Evolutionary conservation across 2,888 invertebrate genomes (phyloP).

Genomic region (Cheilosia urbana): DNA sequence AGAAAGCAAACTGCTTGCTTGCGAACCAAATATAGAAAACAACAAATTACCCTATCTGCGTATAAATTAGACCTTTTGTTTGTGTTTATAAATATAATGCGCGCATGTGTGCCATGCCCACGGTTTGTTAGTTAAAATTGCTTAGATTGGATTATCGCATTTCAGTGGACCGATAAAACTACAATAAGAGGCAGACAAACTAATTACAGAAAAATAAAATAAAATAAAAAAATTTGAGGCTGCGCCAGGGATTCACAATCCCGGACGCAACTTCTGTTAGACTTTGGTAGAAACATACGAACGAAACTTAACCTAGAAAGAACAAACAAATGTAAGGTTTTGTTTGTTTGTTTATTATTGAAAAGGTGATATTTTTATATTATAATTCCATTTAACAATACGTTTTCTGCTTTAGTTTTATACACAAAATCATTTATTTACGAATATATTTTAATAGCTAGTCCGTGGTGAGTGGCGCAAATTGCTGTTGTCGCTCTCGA

Average conservation of each 20-base stretch:
- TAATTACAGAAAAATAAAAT: slow-evolving; percentile 49
- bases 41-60: slow-evolving; percentile 53
- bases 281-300: slow-evolving; percentile 62
- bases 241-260: slow-evolving; percentile 57
- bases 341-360: neutral
- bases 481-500: slow-evolving; percentile 48
- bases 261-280: slow-evolving; percentile 18
- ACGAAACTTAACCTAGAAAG: slow-evolving; percentile 53
- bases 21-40: slow-evolving; percentile 33
- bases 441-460: slow-evolving; percentile 46
- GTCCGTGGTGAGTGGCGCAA: slow-evolving; percentile 38
- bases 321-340: slow-evolving; percentile 19
- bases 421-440: slow-evolving; percentile 65
- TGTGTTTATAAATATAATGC: slow-evolving; percentile 22
- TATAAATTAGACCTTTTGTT: slow-evolving; percentile 56
- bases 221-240: slow-evolving; percentile 1
- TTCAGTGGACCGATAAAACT: slow-evolving; percentile 28
- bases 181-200: slow-evolving; percentile 23
- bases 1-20: slow-evolving; percentile 18
- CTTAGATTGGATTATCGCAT: slow-evolving; percentile 61
- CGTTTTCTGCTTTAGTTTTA: slow-evolving; percentile 28
- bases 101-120: slow-evolving; percentile 33
- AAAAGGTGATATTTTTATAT: slow-evolving; percentile 39
- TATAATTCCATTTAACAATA: slow-evolving; percentile 56
- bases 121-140: slow-evolving; percentile 57